These are phyloP conservation scores for Ursus arctos DNA, from an alignment of 2,113 vertebrate species.

Conservation along the genomic window DNA sequence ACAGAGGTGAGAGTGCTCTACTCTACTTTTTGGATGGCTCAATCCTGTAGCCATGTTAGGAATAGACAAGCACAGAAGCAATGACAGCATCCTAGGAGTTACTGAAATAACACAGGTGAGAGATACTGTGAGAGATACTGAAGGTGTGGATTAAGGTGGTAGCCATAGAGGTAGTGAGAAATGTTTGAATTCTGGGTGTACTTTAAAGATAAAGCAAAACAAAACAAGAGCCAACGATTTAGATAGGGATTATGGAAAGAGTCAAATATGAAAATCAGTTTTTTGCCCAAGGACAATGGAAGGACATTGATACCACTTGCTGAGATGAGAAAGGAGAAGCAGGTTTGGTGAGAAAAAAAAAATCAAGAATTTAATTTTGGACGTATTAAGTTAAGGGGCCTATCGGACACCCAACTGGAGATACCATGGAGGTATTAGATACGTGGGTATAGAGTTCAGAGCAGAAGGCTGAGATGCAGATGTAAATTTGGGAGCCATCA, in stretches of 20 bases:
- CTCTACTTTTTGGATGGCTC: background rate
- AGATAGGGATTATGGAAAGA: background rate
- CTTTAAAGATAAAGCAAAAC: background rate
- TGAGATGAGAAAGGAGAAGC: background rate
- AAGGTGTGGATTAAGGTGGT: background rate
- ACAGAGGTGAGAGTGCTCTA: background rate
- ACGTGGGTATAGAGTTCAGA: background rate
- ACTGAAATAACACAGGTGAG: background rate
- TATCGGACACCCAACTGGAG: background rate
- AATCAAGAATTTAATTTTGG: background rate
- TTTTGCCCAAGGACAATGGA: background rate
- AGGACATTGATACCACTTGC: background rate
- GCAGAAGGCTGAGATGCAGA: background rate
- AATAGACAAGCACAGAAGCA: background rate
- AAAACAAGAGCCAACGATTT: background rate
- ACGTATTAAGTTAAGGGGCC: background rate
- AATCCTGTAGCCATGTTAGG: background rate
- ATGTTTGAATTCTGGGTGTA: background rate
- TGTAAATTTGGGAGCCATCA: background rate
- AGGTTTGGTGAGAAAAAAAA: background rate
- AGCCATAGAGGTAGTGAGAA: background rate
- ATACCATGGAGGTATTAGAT: background rate
- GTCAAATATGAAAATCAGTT: background rate
- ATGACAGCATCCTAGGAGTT: background rate
- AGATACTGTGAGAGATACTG: too few relatives aligned